Percentiles rank a stretch among this genome's conserved stretches.
phyloP scores from a whole-genome alignment of 2,888 invertebrate genomes.

The Ariolimax columbianus region DNA sequence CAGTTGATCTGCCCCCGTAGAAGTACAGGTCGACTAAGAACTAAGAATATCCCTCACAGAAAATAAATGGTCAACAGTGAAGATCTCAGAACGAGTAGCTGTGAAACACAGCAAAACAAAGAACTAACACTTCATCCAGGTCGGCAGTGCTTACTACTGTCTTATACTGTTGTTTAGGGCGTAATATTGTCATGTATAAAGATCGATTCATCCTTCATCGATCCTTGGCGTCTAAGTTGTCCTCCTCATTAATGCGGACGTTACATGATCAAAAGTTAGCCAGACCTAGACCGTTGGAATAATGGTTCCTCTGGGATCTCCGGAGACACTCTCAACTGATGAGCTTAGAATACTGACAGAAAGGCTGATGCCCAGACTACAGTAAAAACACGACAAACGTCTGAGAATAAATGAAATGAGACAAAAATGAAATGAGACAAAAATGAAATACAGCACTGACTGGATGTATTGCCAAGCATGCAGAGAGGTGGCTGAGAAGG shows the following conservation, averaged over 20 bases:
- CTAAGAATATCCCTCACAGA: too few species aligned
- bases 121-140: too few species aligned
- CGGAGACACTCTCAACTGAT: not conserved
- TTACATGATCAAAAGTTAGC: not conserved
- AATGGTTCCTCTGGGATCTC: not conserved
- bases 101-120: too few species aligned
- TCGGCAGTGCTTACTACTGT: too few species aligned
- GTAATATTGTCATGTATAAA: not conserved
- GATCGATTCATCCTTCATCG: not conserved
- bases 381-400: not conserved
- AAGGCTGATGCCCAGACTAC: not conserved
- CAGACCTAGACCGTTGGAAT: not conserved
- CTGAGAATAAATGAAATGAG: not conserved
- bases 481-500: not conserved
- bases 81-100: too few species aligned
- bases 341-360: not conserved
- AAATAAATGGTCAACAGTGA: too few species aligned
- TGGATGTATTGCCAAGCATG: not conserved
- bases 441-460: slow-evolving; percentile 1
- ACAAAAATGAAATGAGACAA: not conserved
- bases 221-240: too few species aligned
- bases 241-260: not conserved
- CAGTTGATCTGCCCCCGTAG: too few species aligned
- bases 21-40: too few species aligned
- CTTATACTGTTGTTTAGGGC: too few species aligned